These are phyloP conservation scores for Ochropacha duplaris DNA, from an alignment of 2,888 invertebrate genomes.

Conservation along the genomic window DNA sequence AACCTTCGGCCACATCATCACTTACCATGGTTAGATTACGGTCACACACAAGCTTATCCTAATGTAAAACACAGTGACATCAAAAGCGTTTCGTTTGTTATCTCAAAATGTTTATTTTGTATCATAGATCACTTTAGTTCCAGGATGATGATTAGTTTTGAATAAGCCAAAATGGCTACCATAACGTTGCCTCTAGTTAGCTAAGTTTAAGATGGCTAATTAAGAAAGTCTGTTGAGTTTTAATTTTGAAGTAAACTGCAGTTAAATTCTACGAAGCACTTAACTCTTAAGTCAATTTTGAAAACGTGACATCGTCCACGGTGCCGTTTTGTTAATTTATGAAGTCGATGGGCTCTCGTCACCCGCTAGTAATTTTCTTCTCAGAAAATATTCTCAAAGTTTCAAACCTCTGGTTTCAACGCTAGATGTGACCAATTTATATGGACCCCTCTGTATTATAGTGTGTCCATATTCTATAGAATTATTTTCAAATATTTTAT, in stretches of 20 bases:
- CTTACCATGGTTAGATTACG: no score
- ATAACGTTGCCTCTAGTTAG: no score
- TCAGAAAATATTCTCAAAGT: constrained; percentile 40
- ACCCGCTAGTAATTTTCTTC: constrained; percentile 40
- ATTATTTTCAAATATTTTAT: no score
- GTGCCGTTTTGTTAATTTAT: constrained; percentile 35
- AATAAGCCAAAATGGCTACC: no score
- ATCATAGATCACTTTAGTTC: no score
- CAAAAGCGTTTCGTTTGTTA: no score
- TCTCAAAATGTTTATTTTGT: no score
- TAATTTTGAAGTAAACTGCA: neutral
- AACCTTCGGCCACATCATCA: no score
- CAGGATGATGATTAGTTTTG: no score
- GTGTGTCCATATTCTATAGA: constrained; percentile 21
- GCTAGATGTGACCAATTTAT: constrained; percentile 24
- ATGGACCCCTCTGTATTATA: constrained; percentile 22
- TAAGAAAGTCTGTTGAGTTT: neutral
- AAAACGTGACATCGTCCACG: constrained; percentile 7
- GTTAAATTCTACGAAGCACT: neutral
- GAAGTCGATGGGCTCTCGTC: constrained; percentile 39
- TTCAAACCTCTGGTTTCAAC: constrained; percentile 28
- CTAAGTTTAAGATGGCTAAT: neutral
- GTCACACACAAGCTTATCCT: no score
- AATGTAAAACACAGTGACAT: no score
- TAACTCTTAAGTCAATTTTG: neutral